Base-by-base conservation (phyloP, 2,797 vertebrate genomes). In the Lithobates sylvaticus region DNA sequence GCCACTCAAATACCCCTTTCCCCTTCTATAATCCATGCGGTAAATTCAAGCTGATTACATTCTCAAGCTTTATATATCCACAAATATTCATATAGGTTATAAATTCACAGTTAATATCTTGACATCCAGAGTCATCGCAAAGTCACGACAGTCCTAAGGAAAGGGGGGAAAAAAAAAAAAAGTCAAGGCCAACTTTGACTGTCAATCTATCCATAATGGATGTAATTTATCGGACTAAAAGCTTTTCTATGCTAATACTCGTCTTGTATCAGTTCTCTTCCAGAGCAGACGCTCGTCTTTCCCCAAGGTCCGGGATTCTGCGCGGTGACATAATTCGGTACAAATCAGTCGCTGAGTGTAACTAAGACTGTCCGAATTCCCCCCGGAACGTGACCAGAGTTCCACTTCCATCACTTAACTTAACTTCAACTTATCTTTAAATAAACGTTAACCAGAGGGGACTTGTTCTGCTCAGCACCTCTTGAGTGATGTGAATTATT, bases 401-500 rank as follows among this genome's bases (percentile, higher is more conserved):
- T 94, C 93, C 90, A 86, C 90, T 88, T 92, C 92, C 94, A 93
- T 95, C 94, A 94, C 91, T 92, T 93, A 93, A 54, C 95, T 98
- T 96, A 96, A 94, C 94, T 93, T 90, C 87, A 92, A 93, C 94
- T 92, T 91, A 95, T 95, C 95, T 96, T 95, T 95, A 97, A 97
- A 96, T 95, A 95, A 65, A 96, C 92, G 92, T 95, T 94, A 96
- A 97, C 96, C 96, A 95, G 94, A 92, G 94, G 96, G 96, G 97
- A 96, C 95, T 95, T 95, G 94, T 96, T 96, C 94, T 88, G 91
- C 93, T 92, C 91, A 79, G 92, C 93, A 93, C 91, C 91, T 92
- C 93, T 93, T 94, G 93, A 96, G 93, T 93, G 94, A 93, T 85
- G 92, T 99, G 94, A 98, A 98, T 98, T 97, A 98, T 98, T 98